phyloP scores from a whole-genome alignment of 2,113 vertebrate genomes.

The Condylura cristata region DNA sequence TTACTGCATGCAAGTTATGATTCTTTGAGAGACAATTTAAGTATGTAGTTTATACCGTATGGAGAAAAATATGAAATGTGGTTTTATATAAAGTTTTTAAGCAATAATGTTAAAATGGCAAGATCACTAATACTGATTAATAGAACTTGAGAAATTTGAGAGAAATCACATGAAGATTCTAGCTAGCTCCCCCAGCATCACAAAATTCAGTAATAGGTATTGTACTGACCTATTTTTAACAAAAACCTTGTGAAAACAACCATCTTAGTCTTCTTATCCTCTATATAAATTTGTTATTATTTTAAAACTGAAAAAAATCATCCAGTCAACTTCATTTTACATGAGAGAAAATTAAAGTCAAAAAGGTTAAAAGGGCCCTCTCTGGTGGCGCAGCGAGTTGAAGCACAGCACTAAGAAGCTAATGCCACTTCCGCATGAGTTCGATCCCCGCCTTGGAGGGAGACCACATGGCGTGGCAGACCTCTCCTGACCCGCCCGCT shows the following conservation, averaged over 20 bases:
- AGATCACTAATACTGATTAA: neutral
- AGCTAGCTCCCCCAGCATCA: neutral
- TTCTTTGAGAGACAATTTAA: conserved; percentile 1
- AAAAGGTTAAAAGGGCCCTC: neutral
- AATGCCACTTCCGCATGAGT: no score
- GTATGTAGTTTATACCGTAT: neutral
- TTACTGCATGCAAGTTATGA: neutral
- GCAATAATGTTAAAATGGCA: neutral
- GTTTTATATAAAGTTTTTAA: conserved; percentile 17
- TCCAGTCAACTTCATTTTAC: neutral
- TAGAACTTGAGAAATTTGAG: neutral
- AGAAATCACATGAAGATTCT: neutral
- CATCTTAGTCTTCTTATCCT: neutral
- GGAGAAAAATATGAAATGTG: conserved; percentile 6
- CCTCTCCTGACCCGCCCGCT: no score
- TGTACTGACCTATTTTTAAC: neutral
- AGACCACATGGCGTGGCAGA: no score
- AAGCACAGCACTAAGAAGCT: no score
- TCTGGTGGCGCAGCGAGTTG: no score
- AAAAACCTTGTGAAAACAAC: conserved; percentile 5
- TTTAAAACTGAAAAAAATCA: conserved; percentile 50
- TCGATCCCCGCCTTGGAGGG: no score
- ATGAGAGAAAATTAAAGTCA: conserved; percentile 1
- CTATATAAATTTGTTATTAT: neutral
- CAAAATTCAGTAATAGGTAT: neutral